Base-by-base conservation (phyloP, 2,113 vertebrate genomes). In the Capreolus pygargus region DNA sequence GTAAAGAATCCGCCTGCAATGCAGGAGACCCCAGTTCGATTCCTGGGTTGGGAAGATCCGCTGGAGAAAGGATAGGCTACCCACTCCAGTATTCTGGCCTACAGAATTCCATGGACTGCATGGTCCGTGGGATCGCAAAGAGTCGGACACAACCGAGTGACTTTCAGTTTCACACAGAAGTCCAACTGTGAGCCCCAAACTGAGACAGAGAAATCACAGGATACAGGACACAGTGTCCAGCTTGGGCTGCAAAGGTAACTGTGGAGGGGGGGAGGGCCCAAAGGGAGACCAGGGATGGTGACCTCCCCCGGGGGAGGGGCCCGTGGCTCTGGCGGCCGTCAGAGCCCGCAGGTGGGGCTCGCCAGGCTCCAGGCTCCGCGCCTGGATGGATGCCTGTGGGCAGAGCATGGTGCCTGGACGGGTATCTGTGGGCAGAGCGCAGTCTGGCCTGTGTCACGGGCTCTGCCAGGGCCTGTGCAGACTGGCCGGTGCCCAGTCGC, bases 21-120 rank as follows among this genome's bases (percentile, higher is more conserved):
- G 17, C 0, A 0, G 33, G 0, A 67, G 64, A 36, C 33, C 64
- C 2, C 2, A 9, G 64, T 21, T 67, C 33, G 0, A 11, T 67
- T 9, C n/a, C 64, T 67, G n/a, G 64, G n/a, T 36, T 0, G 19
- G n/a, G 64, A 70, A 70, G 64, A 19, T 70, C 64, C 19, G 4
- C 19, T 11, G n/a, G 64, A 70, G n/a, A 23, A 70, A 19, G 9
- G 0, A 70, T 6, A 36, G 64, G n/a, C 64, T 70, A 0, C 9
- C n/a, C 64, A 11, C n/a, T 36, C 64, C n/a, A 39, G 9, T 23
- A 11, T 36, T 36, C 67, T 36, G 67, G n/a, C n/a, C 64, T 36
- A 10, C 19, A 39, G 67, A 39, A 23, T 5, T 0, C 67, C n/a
- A 3, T 11, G n/a, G 19, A 21, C n/a, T 39, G 67, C 8, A 23